A percentile compares a stretch with the other conserved stretches of the same genome.
phyloP scores from a whole-genome alignment of 2,888 invertebrate genomes.

The Coremacera marginata region DNA sequence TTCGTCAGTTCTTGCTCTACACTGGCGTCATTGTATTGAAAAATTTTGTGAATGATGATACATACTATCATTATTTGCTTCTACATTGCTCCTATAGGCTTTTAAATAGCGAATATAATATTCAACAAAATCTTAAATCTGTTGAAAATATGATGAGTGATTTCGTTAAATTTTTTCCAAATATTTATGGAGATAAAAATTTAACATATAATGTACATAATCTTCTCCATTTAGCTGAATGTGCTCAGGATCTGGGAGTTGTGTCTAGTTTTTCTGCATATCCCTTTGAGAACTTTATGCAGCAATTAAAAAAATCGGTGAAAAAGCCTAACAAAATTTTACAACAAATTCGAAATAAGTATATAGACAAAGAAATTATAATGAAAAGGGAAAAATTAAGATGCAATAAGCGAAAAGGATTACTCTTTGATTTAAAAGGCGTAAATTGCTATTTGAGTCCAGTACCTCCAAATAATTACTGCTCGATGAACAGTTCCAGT shows the following conservation, averaged over 20 bases:
- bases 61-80: conserved; percentile 25
- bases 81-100: conserved; percentile 24
- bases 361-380: not conserved
- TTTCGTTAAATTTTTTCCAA: conserved; percentile 31
- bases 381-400: not conserved
- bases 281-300: conserved; percentile 15
- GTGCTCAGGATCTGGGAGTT: not conserved
- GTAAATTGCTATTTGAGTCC: too few relatives aligned
- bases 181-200: not conserved
- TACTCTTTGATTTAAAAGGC: too few relatives aligned
- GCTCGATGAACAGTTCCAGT: too few relatives aligned
- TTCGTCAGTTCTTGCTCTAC: conserved; percentile 26
- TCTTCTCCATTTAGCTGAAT: conserved; percentile 4
- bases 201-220: not conserved
- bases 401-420: not conserved
- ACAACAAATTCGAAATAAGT: conserved; percentile 5
- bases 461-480: too few relatives aligned
- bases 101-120: conserved; percentile 7
- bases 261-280: conserved; percentile 9
- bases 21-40: conserved; percentile 22
- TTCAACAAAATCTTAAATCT: not conserved
- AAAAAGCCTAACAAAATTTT: conserved; percentile 4
- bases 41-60: conserved; percentile 8
- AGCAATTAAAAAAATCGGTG: not conserved
- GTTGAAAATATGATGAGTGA: conserved; percentile 25